These are phyloP conservation scores for Listronotus bonariensis DNA, from an alignment of 1,140 invertebrate species.

Conservation along the genomic window DNA sequence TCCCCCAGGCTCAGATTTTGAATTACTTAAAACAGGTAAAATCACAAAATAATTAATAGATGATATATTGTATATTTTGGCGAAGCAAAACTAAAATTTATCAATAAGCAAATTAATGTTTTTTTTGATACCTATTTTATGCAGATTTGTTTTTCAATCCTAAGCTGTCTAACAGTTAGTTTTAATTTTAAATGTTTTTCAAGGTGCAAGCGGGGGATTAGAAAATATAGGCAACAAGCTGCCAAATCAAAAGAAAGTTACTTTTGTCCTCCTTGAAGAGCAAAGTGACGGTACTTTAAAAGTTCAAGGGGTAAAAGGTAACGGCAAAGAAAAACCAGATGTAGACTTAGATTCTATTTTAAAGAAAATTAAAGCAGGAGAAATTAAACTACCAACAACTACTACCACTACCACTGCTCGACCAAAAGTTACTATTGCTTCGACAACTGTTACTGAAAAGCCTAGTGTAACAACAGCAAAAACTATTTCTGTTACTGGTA, in stretches of 20 bases:
- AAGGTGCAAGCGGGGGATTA: conserved; percentile 67
- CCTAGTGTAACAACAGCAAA: conserved; percentile 6
- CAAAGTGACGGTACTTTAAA: conserved; percentile 81
- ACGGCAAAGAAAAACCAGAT: conserved; percentile 68
- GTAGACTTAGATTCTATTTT: conserved; percentile 78
- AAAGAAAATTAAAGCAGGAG: conserved; percentile 78
- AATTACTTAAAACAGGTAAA: conserved; percentile 70
- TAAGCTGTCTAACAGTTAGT: no score
- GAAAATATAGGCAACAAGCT: conserved; percentile 70
- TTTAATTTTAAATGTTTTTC: neutral
- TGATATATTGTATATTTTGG: neutral
- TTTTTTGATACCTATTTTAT: no score
- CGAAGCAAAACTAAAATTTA: no score
- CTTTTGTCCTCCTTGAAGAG: conserved; percentile 83
- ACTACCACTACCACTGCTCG: conserved; percentile 57
- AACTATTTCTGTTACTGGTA: conserved; percentile 33
- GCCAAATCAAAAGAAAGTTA: conserved; percentile 78
- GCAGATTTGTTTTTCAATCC: no score
- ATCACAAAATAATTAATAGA: neutral
- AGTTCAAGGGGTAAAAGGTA: conserved; percentile 77
- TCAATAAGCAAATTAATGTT: no score
- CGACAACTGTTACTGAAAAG: conserved; percentile 46
- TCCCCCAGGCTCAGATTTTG: conserved; percentile 76
- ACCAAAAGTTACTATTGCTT: conserved; percentile 51
- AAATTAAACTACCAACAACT: conserved; percentile 75